phyloP scores from a whole-genome alignment of 2,113 vertebrate species.

The Cettia cetti region DNA sequence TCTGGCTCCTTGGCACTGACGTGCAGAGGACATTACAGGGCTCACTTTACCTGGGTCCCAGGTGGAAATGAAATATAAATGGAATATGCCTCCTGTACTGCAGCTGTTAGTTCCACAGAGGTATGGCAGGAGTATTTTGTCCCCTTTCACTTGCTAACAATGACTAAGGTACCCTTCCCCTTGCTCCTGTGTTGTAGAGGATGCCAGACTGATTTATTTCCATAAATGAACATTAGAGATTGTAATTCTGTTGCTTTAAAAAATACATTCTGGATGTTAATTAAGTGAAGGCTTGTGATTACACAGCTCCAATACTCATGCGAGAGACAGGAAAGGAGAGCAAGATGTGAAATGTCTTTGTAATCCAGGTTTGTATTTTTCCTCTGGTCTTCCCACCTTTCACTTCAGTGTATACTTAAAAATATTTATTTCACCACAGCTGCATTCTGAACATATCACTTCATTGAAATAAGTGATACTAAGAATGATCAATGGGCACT shows the following conservation, averaged over 20 bases:
- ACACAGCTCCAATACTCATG: not conserved
- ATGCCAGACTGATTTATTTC: conserved; percentile 14
- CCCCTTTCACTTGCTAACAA: not conserved
- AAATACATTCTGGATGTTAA: not conserved
- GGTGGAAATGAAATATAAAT: not conserved
- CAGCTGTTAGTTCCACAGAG: not conserved
- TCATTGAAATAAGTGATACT: not conserved
- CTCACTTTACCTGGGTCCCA: not conserved
- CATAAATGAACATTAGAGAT: not conserved
- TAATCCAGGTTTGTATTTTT: not conserved
- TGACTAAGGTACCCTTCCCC: not conserved
- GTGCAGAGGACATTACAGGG: not conserved
- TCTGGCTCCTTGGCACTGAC: not conserved
- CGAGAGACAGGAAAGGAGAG: not conserved
- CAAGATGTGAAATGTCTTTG: not conserved
- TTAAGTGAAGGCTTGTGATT: not conserved
- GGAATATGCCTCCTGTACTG: not conserved
- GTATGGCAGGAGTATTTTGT: not conserved
- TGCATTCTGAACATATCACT: not conserved
- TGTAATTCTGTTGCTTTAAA: not conserved
- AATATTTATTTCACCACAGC: not conserved
- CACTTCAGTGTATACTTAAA: not conserved
- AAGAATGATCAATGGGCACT: not conserved
- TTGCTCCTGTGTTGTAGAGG: not conserved
- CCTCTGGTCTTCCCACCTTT: not conserved